These are phyloP conservation scores for Sepiola atlantica DNA, from an alignment of 2,888 invertebrate genomes.

Conservation along the genomic window DNA sequence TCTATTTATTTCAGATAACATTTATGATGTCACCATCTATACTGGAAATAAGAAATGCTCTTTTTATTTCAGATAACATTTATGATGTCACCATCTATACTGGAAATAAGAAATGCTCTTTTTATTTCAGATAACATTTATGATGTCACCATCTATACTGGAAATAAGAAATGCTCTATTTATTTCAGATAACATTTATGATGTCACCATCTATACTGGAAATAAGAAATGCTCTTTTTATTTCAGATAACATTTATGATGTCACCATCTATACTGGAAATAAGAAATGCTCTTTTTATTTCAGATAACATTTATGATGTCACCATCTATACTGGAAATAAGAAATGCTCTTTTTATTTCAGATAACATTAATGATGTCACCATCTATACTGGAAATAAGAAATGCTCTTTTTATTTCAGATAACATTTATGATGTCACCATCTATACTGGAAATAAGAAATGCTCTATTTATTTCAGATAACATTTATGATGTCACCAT, in stretches of 20 bases:
- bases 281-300: too few relatives aligned
- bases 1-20: constrained; percentile 64
- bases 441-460: constrained; percentile 73
- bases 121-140: constrained; percentile 68
- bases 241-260: constrained; percentile 71
- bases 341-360: too few relatives aligned
- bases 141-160: constrained; percentile 73
- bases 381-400: constrained; percentile 73
- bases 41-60: constrained; percentile 74
- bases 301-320: constrained; percentile 72
- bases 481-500: constrained; percentile 73
- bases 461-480: constrained; percentile 63
- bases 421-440: constrained; percentile 71
- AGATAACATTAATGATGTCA: constrained; percentile 73
- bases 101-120: too few relatives aligned
- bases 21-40: constrained; percentile 73
- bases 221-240: too few relatives aligned
- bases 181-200: constrained; percentile 70
- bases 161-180: too few relatives aligned
- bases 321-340: constrained; percentile 73
- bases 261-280: constrained; percentile 73
- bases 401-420: constrained; percentile 63
- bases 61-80: constrained; percentile 64
- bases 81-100: constrained; percentile 74
- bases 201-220: constrained; percentile 73